Percentiles rank a stretch among this genome's conserved stretches.
Conservation (phyloP, 37 sponge, comb jelly and placozoan species). For the Corticium candelabrum region DNA sequence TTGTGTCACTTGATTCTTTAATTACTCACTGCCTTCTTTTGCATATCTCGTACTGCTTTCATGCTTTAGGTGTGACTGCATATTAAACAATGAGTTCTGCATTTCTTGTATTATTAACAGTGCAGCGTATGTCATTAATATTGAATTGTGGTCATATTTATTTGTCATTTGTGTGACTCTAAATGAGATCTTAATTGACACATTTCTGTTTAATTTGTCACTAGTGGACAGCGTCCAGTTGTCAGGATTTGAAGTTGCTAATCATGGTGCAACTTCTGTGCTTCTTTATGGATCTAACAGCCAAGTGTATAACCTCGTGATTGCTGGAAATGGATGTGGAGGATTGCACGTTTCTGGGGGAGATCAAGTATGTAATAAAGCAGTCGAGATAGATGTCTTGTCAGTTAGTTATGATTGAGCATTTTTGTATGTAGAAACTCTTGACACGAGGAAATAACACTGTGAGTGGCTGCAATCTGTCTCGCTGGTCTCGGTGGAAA, state of each 20-base stretch:
- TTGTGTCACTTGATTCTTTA: constrained; percentile 3
- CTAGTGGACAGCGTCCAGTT: constrained; percentile 9
- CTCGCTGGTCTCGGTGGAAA: constrained; percentile 33
- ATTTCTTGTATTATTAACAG: too few relatives aligned
- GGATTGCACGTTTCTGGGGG: constrained; percentile 21
- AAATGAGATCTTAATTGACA: too few relatives aligned
- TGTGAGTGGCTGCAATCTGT: constrained; percentile 5
- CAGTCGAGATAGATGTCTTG: neutral
- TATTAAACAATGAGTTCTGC: too few relatives aligned
- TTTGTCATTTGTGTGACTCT: too few relatives aligned
- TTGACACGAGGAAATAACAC: constrained; percentile 24
- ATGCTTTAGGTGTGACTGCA: neutral
- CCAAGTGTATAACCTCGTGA: neutral
- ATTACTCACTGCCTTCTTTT: neutral
- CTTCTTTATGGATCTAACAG: constrained; percentile 15
- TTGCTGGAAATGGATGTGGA: constrained; percentile 35
- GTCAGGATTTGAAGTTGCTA: neutral
- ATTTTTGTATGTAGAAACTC: neutral
- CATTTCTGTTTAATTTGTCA: too few relatives aligned
- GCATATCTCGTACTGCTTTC: neutral
- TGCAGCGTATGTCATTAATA: too few relatives aligned
- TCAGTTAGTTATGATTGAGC: neutral
- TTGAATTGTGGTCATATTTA: too few relatives aligned
- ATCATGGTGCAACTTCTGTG: constrained; percentile 15
- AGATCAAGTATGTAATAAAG: constrained; percentile 16